Base-by-base conservation (phyloP, 2,113 vertebrate genomes). In the Tiliqua scincoides region DNA sequence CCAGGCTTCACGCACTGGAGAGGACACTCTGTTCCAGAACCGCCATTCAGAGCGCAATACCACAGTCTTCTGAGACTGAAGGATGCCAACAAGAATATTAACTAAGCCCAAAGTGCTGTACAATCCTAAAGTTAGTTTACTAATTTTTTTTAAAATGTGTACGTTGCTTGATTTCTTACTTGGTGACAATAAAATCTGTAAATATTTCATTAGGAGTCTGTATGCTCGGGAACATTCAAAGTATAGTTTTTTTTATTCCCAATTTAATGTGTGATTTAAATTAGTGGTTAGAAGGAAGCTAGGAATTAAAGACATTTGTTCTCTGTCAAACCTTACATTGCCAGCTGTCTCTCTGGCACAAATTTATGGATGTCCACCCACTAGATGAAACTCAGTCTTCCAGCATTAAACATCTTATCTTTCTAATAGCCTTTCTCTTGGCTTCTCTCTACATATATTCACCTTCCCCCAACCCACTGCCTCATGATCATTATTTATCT, bases 361-460 rank as follows among this genome's bases (percentile, higher is more conserved):
- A 48, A 63, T 75, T 75, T 37, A 63, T 52, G 40, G 59, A n/a
- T 74, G 37, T 23, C 68, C 37, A 17, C 57, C 57, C 59, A 71
- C 80, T 59, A 37, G 48, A 71, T 82, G 67, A 82, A 82, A 82
- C 67, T 52, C 57, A 73, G 54, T 75, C 27, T 75, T 75, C 59
- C 71, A 52, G 8, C 32, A 17, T 27, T 17, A 32, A 63, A 63
- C 71, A 75, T 32, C 82, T 27, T n/a, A 23, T 74, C 17, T 84
- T 32, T 84, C 72, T 63, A 62, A 63, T 75, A 48, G 48, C 59
- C 9, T 2, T 63, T n/a, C 4, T 32, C 30, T 37, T 75, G 10
- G 27, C 18, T 25, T 74, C 70, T 32, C 12, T 71, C 57, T 62
- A 54, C 37, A 48, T 74, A n/a, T 18, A 25, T 21, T 27, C n/a